Evolutionary conservation across 2,797 vertebrate species (phyloP), one percentile per base, ranked within the genome.

Genomic region (Enteromius afrohamiltoni): DNA sequence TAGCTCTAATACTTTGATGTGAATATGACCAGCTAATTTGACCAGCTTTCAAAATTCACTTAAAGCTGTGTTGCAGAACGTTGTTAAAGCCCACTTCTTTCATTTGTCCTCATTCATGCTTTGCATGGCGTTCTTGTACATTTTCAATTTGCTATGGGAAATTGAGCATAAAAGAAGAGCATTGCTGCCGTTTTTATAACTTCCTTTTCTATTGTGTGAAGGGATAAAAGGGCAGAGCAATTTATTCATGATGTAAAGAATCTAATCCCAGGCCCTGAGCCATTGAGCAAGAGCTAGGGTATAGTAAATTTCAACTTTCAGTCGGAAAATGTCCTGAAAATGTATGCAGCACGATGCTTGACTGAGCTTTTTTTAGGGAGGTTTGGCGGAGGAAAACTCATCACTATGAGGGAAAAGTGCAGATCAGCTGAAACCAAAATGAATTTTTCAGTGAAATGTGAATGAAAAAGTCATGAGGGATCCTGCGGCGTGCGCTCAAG

Each of bases 401-500:
- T 87, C 79, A 86, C 91, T 92, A 14, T 67, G 86, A 92, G 93
- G 89, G 42, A 86, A 89, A 88, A 91, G 90, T 89, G 86, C 91
- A 91, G 92, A 93, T 94, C 91, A 89, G 90, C 93, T 94, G 88
- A 92, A 93, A 80, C 90, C 91, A 91, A 93, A 93, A 94, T 94
- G 67, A 91, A 94, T 93, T 93, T 94, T 94, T 94, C 91, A 95
- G 88, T 89, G 92, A 90, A 87, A 85, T 1, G 79, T 83, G 65
- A 86, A 94, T 94, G 91, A 95, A 94, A 93, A 92, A 94, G 89
- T 93, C 89, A 93, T 93, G 92, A 94, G 88, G 90, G 91, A 92
- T 90, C 89, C 89, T 88, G 77, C 83, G 84, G 34, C 17, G 11
- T 51, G 60, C n/a, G 87, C 89, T 89, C 81, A 40, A 87, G 88